Base-by-base conservation (phyloP, 2,888 invertebrate species). In the Allolobophora icterica region DNA sequence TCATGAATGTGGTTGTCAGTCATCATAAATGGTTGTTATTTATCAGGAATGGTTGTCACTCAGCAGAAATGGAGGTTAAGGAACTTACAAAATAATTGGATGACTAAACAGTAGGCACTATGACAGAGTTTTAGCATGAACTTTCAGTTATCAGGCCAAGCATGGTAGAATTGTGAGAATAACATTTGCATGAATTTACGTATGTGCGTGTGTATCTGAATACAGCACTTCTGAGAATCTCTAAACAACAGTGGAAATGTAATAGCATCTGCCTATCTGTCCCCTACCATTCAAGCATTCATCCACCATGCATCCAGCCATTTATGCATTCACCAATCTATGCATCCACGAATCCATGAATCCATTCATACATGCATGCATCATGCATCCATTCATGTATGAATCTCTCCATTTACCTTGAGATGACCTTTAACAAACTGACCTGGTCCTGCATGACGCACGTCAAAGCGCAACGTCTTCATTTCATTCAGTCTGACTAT, bases 381-480 rank as follows among this genome's bases (percentile, higher is more conserved):
- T 58, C 45, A 11, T 52, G 24, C 52, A 52, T 52, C 24, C 52
- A 52, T 52, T 17, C 71, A 71, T n/a, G 3, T 2, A 71, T 71
- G 11, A 2, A 71, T 71, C n/a, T 40, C 24, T 34, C 34, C n/a
- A 35, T 71, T 5, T 30, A 52, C 33, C 13, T 40, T 24, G 30
- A 40, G 89, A 89, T 40, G 40, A 40, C 38, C 40, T 33, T 30
- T 30, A 40, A 89, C 15, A 5, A 52, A 89, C 90, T 92, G 92
- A 95, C 95, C 95, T 3, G 99, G 98, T 0, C 99, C 99, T 0
- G 98, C 98, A 94, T 97, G 97, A 89, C 97, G 97, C 0, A 97
- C 97, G 94, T 99, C 98, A 93, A 99, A 97, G 2, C 97, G 97
- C 38, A 99, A 94, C 92, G 94, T 94, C 92, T 96, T 96, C 92